These are phyloP conservation scores for Pogoniulus pusillus DNA, from an alignment of 2,797 vertebrate species.

Conservation along the genomic window DNA sequence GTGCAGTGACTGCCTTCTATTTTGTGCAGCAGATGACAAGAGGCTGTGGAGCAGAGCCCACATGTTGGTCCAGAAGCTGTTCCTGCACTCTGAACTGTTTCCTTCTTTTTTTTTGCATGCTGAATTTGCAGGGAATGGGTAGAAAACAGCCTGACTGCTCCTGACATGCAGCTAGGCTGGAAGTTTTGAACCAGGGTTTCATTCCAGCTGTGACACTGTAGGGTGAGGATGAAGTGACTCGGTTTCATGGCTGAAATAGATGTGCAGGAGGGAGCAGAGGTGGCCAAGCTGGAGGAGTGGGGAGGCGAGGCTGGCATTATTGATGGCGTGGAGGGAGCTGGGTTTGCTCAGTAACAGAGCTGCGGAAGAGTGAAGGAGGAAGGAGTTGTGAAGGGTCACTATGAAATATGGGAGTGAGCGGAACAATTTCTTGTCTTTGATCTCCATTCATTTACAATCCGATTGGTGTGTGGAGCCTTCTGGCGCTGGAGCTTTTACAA, in stretches of 20 bases:
- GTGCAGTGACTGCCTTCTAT: neutral
- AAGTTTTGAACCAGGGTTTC: neutral
- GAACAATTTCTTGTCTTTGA: constrained; percentile 52
- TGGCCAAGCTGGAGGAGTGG: neutral
- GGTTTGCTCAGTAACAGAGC: constrained; percentile 29
- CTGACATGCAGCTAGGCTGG: neutral
- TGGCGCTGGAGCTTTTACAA: neutral
- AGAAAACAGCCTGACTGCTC: neutral
- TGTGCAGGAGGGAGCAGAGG: neutral
- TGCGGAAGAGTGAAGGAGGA: neutral
- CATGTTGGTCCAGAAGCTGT: neutral
- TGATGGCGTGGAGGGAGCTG: constrained; percentile 7
- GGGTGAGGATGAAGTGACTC: neutral
- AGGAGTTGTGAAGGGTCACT: constrained; percentile 19
- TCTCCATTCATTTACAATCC: constrained; percentile 44
- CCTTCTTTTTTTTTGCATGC: neutral
- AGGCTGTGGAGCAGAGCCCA: accelerated
- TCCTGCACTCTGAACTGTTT: neutral
- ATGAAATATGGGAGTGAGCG: constrained; percentile 47
- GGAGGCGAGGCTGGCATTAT: neutral
- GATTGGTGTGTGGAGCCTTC: neutral
- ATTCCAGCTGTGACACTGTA: neutral
- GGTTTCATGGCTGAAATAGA: neutral
- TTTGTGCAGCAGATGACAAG: neutral
- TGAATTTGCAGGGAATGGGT: neutral